A percentile compares a stretch with the other conserved stretches of the same genome.
These are phyloP conservation scores for Cnemophilus loriae DNA, from an alignment of 2,113 vertebrate genomes.

Conservation along the genomic window DNA sequence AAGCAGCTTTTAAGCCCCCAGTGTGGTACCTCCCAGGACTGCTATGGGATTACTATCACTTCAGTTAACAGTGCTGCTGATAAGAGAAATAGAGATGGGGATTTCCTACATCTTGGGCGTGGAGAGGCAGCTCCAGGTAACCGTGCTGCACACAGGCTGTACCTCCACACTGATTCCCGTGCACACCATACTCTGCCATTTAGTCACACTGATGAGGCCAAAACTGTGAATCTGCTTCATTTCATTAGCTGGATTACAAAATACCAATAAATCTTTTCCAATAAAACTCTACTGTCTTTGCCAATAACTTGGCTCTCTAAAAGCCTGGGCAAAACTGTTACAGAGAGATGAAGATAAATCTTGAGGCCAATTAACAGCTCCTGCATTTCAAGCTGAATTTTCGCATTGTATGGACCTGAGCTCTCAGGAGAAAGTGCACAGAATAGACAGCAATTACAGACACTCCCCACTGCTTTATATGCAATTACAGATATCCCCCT, in stretches of 20 bases:
- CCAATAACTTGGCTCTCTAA: not conserved
- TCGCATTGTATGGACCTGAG: not conserved
- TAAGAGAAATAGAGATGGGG: not conserved
- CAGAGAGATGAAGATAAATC: not conserved
- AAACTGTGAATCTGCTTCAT: not conserved
- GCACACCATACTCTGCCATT: not conserved
- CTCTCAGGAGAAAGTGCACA: not conserved
- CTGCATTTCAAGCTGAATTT: not conserved
- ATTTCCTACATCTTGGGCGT: not conserved
- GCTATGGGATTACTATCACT: not conserved
- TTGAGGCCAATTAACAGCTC: not conserved
- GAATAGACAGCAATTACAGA: not conserved
- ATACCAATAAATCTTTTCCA: not conserved
- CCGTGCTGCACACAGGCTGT: not conserved
- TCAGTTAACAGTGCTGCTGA: not conserved
- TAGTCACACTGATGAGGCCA: not conserved
- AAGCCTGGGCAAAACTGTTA: not conserved
- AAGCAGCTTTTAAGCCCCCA: not conserved
- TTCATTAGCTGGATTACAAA: not conserved
- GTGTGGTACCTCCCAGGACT: accelerated
- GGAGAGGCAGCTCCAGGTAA: not conserved
- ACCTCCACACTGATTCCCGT: not conserved
- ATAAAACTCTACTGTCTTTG: not conserved
- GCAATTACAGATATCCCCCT: not conserved
- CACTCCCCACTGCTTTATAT: not conserved